Percentiles rank a stretch among this genome's conserved stretches.
Evolutionary conservation across 2,113 vertebrate species (phyloP).

Genomic region (Danio rerio): GRCz12tu NC_133195.1:20795501-20796000

Average conservation of each 20-base stretch:
- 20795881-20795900: too few species aligned
- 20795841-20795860: too few species aligned
- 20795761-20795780: slow-evolving; percentile 13
- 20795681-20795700: slow-evolving; percentile 80
- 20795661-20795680: slow-evolving; percentile 72
- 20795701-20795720: slow-evolving; percentile 62
- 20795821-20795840: background rate
- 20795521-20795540: slow-evolving; percentile 83
- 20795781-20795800: slow-evolving; percentile 49
- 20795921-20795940: too few species aligned
- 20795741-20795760: background rate
- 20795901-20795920: too few species aligned
- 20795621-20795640: slow-evolving; percentile 75
- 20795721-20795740: slow-evolving; percentile 27
- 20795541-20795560: slow-evolving; percentile 84
- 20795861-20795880: too few species aligned
- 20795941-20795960: too few species aligned
- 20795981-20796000: too few species aligned
- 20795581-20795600: slow-evolving; percentile 84
- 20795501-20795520: slow-evolving; percentile 73
- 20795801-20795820: background rate
- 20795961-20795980: too few species aligned
- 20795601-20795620: slow-evolving; percentile 75
- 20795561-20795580: slow-evolving; percentile 86
- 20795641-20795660: slow-evolving; percentile 85